Evolutionary conservation across 2,113 vertebrate species (phyloP).

Genomic region (Brachyhypopomus gauderio): DNA sequence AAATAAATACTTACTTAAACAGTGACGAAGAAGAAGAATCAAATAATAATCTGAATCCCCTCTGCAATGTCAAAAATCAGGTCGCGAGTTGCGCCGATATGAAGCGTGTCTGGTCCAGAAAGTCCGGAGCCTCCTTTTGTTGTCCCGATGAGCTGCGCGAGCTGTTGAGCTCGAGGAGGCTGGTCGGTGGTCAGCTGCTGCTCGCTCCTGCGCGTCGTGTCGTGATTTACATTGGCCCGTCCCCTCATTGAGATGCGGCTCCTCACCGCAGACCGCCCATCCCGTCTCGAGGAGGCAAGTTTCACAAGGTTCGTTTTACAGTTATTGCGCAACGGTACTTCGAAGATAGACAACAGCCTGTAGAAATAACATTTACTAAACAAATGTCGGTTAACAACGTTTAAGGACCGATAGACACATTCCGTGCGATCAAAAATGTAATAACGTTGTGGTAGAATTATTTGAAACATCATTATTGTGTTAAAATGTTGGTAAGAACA

Average conservation of each 20-base stretch:
- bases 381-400: no score
- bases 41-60: background rate
- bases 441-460: no score
- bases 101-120: slow-evolving; percentile 13
- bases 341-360: no score
- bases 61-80: background rate
- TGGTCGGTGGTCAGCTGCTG: slow-evolving; percentile 69
- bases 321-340: no score
- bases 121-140: slow-evolving; percentile 71
- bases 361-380: no score
- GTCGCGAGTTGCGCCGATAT: slow-evolving; percentile 3
- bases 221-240: slow-evolving; percentile 12
- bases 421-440: no score
- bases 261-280: background rate
- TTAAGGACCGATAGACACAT: no score
- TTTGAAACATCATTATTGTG: no score
- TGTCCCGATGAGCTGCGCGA: slow-evolving; percentile 62
- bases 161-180: slow-evolving; percentile 55
- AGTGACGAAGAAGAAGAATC: background rate
- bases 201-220: slow-evolving; percentile 9
- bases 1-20: slow-evolving; percentile 8
- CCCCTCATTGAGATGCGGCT: background rate
- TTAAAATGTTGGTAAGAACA: no score
- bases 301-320: no score
- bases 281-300: background rate